phyloP scores from a whole-genome alignment of 2,797 vertebrate genomes.

The Antrozous pallidus region DNA sequence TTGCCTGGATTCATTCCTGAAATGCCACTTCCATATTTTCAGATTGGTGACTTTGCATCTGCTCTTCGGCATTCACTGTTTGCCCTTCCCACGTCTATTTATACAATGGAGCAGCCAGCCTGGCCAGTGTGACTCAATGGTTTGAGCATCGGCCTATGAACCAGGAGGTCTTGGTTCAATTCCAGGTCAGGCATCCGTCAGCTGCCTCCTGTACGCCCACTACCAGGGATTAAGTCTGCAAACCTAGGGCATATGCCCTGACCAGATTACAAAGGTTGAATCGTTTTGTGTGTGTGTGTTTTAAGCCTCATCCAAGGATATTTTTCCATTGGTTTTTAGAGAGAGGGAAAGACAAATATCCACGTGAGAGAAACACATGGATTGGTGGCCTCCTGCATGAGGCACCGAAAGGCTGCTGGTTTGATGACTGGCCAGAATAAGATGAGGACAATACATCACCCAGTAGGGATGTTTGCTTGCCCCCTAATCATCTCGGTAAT shows the following conservation, averaged over 20 bases:
- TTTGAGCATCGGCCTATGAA: too few relatives aligned
- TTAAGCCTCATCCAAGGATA: too few relatives aligned
- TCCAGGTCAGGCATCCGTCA: too few relatives aligned
- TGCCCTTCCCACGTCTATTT: neutral
- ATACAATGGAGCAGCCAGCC: neutral
- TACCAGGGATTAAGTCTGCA: too few relatives aligned
- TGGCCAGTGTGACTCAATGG: too few relatives aligned
- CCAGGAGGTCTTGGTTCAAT: too few relatives aligned
- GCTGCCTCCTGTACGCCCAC: too few relatives aligned
- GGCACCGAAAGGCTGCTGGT: too few relatives aligned
- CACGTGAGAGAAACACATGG: neutral
- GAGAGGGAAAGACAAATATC: neutral
- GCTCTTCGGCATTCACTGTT: neutral
- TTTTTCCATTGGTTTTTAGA: neutral
- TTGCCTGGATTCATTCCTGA: neutral
- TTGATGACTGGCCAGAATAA: neutral
- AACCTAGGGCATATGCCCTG: too few relatives aligned
- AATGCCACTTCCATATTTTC: neutral
- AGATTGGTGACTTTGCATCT: neutral
- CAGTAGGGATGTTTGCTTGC: constrained; percentile 49
- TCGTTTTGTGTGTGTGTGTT: too few relatives aligned
- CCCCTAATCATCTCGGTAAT: constrained; percentile 24
- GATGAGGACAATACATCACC: constrained; percentile 62
- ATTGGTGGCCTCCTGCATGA: neutral
- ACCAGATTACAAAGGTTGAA: too few relatives aligned